Base-by-base conservation (phyloP, 1,140 invertebrate genomes). In the Drosophila trapezifrons region DNA sequence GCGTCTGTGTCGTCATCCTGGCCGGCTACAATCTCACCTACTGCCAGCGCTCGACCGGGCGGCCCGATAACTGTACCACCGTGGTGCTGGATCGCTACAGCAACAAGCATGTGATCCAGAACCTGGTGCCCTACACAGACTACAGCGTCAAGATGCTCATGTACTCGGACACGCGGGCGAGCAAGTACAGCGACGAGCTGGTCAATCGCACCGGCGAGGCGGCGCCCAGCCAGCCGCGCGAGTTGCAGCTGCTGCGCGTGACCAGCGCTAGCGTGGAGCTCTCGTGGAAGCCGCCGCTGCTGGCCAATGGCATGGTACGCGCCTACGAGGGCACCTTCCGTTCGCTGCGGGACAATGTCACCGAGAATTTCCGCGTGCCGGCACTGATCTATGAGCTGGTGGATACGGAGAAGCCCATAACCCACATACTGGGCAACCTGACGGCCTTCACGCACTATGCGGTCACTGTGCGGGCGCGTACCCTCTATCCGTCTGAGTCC, bases 11-110 rank as follows among this genome's bases (percentile, higher is more conserved):
- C 0, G 83, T 87, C 7, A 86, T 91, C 7, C 59, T 91, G 2
- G 67, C 58, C 1, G 90, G 87, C 40, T 91, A 90, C 40, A 91
- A 90, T 42, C 49, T 91, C 5, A 91, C 79, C 4, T 91, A 91
- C 54, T 91, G 90, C 27, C 65, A 90, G 47, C 78, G 80, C 4
- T 78, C 77, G 0, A 56, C 59, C 2, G 74, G 73, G 3, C 71
- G 77, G 9, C 69, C 85, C 15, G 85, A 84, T 20, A 89, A 89
- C 29, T 87, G 84, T 47, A 87, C 84, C 12, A 87, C 84, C 8
- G 81, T 71, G n/a, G 52, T 40, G 22, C 49, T 89, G 10, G 63
- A 80, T 13, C 67, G 70, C 3, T 69, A 80, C 29, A 45, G 59
- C 35, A 69, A 65, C 27, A 65, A 67, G 37, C 71, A 90, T 43